phyloP scores from a whole-genome alignment of 2,888 invertebrate genomes.

The Stegana nigrithorax region DNA sequence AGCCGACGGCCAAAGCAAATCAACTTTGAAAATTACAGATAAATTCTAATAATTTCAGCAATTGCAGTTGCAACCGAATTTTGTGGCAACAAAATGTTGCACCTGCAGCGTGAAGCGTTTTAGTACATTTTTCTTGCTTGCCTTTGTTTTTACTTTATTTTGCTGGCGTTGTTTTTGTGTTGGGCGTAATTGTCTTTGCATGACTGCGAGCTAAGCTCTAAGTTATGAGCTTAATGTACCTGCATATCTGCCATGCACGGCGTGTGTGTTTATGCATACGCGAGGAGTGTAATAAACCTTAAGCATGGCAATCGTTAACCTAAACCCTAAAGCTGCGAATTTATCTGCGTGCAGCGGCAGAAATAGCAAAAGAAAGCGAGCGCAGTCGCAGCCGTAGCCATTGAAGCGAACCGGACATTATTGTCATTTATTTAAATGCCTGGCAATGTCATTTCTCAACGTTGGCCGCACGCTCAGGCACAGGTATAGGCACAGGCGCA shows the following conservation, averaged over 20 bases:
- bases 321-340: constrained; percentile 5
- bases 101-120: constrained; percentile 1
- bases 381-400: neutral
- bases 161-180: neutral
- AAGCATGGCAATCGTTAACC: constrained; percentile 5
- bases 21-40: neutral
- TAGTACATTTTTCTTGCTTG: too few relatives aligned
- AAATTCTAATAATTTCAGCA: constrained; percentile 1
- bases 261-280: too few relatives aligned
- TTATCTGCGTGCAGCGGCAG: constrained; percentile 2
- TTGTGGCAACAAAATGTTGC: neutral
- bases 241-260: neutral
- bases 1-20: neutral
- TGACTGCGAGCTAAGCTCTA: neutral
- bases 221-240: neutral
- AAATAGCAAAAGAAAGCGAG: neutral
- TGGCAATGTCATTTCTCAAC: too few relatives aligned
- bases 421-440: neutral
- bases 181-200: neutral
- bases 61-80: too few relatives aligned
- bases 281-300: constrained; percentile 4
- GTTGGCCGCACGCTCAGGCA: neutral
- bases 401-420: neutral
- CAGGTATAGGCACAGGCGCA: too few relatives aligned
- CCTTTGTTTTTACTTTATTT: too few relatives aligned